Percentiles rank a stretch among this genome's conserved stretches.
phyloP scores from a whole-genome alignment of 1,140 invertebrate genomes.

The Sinonovacula constricta region DNA sequence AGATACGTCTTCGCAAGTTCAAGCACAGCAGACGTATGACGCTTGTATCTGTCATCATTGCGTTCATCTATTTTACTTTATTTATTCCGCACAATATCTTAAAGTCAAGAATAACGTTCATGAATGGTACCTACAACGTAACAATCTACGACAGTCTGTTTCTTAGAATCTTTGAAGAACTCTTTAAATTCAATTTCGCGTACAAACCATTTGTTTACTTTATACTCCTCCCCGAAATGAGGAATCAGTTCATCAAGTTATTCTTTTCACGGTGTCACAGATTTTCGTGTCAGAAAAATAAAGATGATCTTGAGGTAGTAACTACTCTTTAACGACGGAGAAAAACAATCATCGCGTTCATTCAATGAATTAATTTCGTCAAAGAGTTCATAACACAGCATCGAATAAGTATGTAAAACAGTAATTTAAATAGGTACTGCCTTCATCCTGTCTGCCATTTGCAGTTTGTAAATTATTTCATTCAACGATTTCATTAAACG shows the following conservation, averaged over 20 bases:
- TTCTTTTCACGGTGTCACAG: not conserved
- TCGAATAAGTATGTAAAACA: too few species aligned
- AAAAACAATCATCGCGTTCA: too few species aligned
- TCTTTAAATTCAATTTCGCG: conserved; percentile 45
- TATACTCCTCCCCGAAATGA: conserved; percentile 37
- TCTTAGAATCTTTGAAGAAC: conserved; percentile 44
- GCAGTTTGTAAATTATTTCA: too few species aligned
- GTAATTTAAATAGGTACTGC: too few species aligned
- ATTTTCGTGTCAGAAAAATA: too few species aligned
- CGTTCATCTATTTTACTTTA: conserved; percentile 45
- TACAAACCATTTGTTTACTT: conserved; percentile 44
- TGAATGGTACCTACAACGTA: conserved; percentile 25
- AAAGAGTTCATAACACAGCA: too few species aligned
- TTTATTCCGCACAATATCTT: conserved; percentile 56
- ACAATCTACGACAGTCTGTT: conserved; percentile 11
- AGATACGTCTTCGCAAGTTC: conserved; percentile 33
- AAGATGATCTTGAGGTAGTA: too few species aligned
- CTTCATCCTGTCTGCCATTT: too few species aligned
- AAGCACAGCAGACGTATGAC: conserved; percentile 46
- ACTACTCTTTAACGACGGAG: too few species aligned
- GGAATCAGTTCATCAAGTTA: conserved; percentile 17
- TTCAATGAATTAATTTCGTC: too few species aligned
- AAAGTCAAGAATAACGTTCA: conserved; percentile 49
- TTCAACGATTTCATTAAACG: too few species aligned
- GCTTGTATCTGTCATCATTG: conserved; percentile 28